Evolutionary conservation across 2,888 invertebrate species (phyloP).

Genomic region (Brachyptera risi): DNA sequence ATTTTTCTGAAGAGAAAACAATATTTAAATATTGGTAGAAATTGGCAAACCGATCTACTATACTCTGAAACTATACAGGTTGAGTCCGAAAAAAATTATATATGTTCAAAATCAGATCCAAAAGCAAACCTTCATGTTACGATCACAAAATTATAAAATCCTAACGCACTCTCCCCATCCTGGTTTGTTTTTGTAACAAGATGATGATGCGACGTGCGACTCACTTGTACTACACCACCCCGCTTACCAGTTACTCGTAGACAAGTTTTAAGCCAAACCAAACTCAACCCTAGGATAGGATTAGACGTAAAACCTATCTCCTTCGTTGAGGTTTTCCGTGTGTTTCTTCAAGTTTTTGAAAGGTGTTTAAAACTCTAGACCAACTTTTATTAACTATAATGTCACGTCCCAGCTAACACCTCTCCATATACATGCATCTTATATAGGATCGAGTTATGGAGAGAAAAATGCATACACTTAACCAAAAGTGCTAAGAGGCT

Average conservation of each 20-base stretch:
- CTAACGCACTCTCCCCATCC: too few species aligned
- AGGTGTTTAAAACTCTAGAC: conserved; percentile 26
- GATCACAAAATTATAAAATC: too few species aligned
- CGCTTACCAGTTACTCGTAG: not conserved
- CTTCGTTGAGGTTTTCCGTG: conserved; percentile 24
- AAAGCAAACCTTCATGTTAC: too few species aligned
- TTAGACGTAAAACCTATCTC: conserved; percentile 24
- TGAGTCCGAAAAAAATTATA: too few species aligned
- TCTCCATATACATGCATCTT: not conserved
- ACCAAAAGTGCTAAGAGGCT: not conserved
- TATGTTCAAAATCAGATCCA: too few species aligned
- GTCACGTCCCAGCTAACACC: conserved; percentile 6
- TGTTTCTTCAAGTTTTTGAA: conserved; percentile 23
- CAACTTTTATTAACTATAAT: conserved; percentile 15
- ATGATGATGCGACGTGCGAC: too few species aligned
- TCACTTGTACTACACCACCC: not conserved
- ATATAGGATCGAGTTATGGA: not conserved
- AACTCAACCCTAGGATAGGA: conserved; percentile 23
- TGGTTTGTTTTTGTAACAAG: too few species aligned
- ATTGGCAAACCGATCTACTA: too few species aligned
- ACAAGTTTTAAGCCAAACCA: conserved; percentile 31
- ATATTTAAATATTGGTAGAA: too few species aligned
- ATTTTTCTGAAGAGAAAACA: too few species aligned
- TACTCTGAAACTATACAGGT: too few species aligned
- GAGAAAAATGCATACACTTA: conserved; percentile 19